These are phyloP conservation scores for Panthera tigris DNA, from an alignment of 2,113 vertebrate genomes.

Conservation along the genomic window DNA sequence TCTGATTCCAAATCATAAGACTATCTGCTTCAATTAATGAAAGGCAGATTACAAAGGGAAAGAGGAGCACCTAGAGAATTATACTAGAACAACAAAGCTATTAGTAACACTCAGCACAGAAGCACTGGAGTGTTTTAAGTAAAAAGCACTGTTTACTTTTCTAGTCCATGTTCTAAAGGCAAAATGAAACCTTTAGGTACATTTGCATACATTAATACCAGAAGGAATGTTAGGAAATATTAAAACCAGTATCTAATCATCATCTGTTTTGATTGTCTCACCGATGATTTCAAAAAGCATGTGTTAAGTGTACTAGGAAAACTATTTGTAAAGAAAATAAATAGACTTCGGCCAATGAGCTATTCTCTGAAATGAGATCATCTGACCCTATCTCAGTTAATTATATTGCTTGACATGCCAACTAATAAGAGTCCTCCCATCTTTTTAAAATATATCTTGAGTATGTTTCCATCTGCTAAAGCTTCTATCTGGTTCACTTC, in stretches of 20 bases:
- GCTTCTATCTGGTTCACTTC: not conserved
- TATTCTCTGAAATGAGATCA: slow-evolving; percentile 48
- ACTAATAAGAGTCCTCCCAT: not conserved
- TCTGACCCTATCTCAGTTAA: not conserved
- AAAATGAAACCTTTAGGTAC: slow-evolving; percentile 61
- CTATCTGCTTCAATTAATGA: slow-evolving; percentile 69
- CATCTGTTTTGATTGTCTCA: not conserved
- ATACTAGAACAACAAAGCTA: slow-evolving; percentile 65
- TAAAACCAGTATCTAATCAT: slow-evolving; percentile 32
- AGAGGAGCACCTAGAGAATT: slow-evolving; percentile 64
- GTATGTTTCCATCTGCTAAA: slow-evolving; percentile 36
- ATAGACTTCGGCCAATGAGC: not conserved
- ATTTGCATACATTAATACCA: slow-evolving; percentile 59
- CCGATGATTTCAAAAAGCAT: not conserved
- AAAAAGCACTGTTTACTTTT: slow-evolving; percentile 53
- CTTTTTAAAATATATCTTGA: not conserved
- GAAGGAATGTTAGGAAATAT: slow-evolving; percentile 14
- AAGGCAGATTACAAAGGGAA: slow-evolving; percentile 59
- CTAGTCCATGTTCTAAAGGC: slow-evolving; percentile 42
- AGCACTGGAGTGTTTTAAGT: slow-evolving; percentile 65
- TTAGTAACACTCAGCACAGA: slow-evolving; percentile 61
- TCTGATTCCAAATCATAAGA: slow-evolving; percentile 68
- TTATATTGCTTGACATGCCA: slow-evolving; percentile 26
- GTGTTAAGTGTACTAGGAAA: slow-evolving; percentile 35
- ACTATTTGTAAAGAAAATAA: slow-evolving; percentile 22